These are phyloP conservation scores for Eupsittula cactorum DNA, from an alignment of 2,113 vertebrate species.

Conservation along the genomic window DNA sequence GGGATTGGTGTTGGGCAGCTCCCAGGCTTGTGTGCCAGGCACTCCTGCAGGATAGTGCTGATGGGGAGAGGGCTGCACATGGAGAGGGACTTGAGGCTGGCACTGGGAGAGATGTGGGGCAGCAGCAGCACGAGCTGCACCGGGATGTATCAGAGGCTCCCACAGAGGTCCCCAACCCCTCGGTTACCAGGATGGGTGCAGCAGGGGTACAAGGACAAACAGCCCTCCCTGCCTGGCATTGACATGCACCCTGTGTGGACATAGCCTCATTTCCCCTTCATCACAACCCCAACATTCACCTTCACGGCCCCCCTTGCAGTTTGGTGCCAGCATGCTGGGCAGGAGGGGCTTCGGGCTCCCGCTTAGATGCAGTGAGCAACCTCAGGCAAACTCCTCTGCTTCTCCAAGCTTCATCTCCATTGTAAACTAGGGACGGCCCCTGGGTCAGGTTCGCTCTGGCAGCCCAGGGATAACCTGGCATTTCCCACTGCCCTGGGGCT, in stretches of 20 bases:
- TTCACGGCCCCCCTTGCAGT: not conserved
- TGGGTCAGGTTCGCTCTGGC: accelerated
- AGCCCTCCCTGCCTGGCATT: not conserved
- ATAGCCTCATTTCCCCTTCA: not conserved
- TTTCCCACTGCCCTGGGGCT: not conserved
- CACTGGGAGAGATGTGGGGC: not conserved
- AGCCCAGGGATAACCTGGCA: not conserved
- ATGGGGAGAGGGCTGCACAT: not conserved
- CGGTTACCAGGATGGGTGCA: not conserved
- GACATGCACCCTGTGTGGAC: not conserved
- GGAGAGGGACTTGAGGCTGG: not conserved
- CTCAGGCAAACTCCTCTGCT: not conserved
- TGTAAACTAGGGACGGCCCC: not conserved
- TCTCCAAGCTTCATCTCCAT: not conserved
- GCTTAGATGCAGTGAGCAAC: accelerated
- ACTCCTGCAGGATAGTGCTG: not conserved
- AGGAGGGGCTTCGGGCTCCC: not conserved
- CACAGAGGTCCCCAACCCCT: not conserved
- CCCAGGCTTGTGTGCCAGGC: not conserved
- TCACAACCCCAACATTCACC: not conserved
- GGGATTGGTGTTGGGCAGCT: not conserved
- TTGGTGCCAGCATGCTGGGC: accelerated
- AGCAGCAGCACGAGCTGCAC: not conserved
- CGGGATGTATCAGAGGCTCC: not conserved
- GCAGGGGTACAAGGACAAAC: not conserved